Percentiles rank a stretch among this genome's conserved stretches.
Evolutionary conservation across 2,888 invertebrate genomes (phyloP).

Genomic region (Pseudococcus jackbeardsleyi): DNA sequence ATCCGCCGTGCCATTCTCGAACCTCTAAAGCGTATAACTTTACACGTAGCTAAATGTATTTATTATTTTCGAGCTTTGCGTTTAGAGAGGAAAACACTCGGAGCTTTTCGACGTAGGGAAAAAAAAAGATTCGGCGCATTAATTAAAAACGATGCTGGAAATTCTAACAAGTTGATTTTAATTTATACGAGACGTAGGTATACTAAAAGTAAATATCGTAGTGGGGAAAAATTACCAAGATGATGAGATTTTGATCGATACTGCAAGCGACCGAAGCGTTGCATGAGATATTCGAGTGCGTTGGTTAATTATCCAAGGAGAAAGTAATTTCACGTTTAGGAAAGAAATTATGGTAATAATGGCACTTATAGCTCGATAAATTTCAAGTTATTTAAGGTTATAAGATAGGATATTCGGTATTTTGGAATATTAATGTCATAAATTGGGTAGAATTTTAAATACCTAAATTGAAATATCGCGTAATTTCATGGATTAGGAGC

Average conservation of each 20-base stretch:
- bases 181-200: neutral
- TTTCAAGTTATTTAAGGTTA: no score
- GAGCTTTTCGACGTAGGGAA: neutral
- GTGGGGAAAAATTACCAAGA: neutral
- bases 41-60: neutral
- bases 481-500: no score
- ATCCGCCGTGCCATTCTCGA: neutral
- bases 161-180: neutral
- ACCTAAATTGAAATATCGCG: no score
- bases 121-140: neutral
- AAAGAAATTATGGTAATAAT: no score
- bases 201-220: no score
- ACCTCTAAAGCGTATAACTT: neutral
- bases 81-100: neutral
- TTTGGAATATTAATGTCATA: no score
- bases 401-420: no score
- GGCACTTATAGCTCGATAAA: no score
- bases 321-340: no score
- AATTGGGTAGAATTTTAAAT: no score
- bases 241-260: constrained; percentile 5
- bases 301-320: no score
- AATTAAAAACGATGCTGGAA: neutral
- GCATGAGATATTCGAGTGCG: no score
- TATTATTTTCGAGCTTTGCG: neutral
- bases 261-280: neutral